Evolutionary conservation across 92 coral and sea anemone species (phyloP), one percentile per base, ranked within the genome.

Genomic region (Porites rus): DNA sequence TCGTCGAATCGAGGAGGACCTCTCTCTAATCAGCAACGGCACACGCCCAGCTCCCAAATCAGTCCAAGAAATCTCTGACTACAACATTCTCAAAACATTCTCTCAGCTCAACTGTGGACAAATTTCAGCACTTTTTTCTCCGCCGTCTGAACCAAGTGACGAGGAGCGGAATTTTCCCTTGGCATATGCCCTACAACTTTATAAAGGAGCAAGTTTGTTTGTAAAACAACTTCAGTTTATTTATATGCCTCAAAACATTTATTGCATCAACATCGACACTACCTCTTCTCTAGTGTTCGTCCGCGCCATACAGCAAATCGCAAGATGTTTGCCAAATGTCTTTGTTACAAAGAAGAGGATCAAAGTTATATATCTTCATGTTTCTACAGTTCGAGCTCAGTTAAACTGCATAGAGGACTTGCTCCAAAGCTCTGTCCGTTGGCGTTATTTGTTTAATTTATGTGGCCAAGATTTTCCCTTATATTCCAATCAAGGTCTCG

Each of bases 401-500:
- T 22, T 94, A 66, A 76, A 65, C 38, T 94, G 97, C 66, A 76
- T 94, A 87, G 80, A 85, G 56, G 97, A 94, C 43, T 82, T 94
- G 19, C 75, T 78, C 17, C 68, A 64, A 54, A 72, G 87, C 70
- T 43, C 81, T 18, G 84, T 88, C 13, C 68, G 50, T 2, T 94
- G 97, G 97, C 90, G 90, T 72, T 94, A 94, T 75, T 83, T 93
- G 25, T 86, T 92, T 20, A 93, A 89, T 75, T 19, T 94, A 12
- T 66, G 89, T 13, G 97, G 97, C 17, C 97, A 83, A 59, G 87
- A 83, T 72, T 72, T 83, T 38, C 87, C 87, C 24, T 62, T 83
- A 17, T 83, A 73, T 54, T 5, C 58, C 7, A 83, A 83, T 17
- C 69, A n/a, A 19, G 78, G 79, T 7, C 72, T 83, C n/a, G 87